Evolutionary conservation across 2,888 invertebrate species (phyloP).

Genomic region (Dryomyza anilis): DNA sequence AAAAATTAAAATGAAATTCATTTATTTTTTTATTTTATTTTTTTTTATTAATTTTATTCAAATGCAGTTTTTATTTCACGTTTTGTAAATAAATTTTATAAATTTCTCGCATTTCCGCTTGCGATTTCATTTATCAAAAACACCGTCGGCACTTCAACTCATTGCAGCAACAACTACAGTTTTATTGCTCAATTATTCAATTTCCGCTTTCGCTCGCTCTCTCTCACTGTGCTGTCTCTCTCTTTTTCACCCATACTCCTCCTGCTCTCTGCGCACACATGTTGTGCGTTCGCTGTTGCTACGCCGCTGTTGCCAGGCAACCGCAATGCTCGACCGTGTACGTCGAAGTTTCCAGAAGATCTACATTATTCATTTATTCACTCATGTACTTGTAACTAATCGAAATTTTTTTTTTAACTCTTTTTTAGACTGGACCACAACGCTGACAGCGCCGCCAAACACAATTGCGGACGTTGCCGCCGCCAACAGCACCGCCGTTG

Average conservation of each 20-base stretch:
- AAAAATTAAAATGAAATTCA: constrained; percentile 11
- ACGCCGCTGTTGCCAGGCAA: background rate
- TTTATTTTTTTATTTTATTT: too few relatives aligned
- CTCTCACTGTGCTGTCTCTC: background rate
- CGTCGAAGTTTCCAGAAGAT: constrained; percentile 20
- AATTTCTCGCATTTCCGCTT: background rate
- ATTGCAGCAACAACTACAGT: background rate
- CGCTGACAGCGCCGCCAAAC: constrained; percentile 31
- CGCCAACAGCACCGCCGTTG: constrained; percentile 25
- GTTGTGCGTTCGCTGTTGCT: constrained; percentile 10
- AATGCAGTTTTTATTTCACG: background rate
- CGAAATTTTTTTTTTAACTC: background rate
- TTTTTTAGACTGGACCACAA: constrained; percentile 38
- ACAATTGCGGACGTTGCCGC: constrained; percentile 21
- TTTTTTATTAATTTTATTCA: too few relatives aligned
- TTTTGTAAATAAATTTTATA: constrained; percentile 1
- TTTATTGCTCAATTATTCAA: background rate
- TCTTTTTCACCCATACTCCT: background rate
- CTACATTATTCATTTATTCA: background rate
- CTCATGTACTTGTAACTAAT: too few relatives aligned
- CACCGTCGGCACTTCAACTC: background rate
- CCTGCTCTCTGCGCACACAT: background rate
- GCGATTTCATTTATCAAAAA: background rate
- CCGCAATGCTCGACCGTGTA: background rate
- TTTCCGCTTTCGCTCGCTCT: background rate